A percentile compares a stretch with the other conserved stretches of the same genome.
These are phyloP conservation scores for Pseudomyrmex pallidus DNA, from an alignment of 1,140 invertebrate genomes.

Conservation along the genomic window DNA sequence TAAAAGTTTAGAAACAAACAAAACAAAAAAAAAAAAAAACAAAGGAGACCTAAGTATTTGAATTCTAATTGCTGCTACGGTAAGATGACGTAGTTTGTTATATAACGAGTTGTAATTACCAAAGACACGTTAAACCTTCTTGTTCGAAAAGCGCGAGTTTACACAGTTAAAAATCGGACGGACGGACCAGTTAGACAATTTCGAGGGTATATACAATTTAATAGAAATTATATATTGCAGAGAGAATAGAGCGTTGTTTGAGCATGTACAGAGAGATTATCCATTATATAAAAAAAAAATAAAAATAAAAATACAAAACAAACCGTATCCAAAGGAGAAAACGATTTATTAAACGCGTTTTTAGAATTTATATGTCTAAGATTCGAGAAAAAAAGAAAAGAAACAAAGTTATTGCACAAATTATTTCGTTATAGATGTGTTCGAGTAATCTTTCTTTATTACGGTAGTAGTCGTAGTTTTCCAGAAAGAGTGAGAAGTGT, in stretches of 20 bases:
- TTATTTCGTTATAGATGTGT: background rate
- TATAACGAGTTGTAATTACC: slow-evolving; percentile 5
- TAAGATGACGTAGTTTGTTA: slow-evolving; percentile 45
- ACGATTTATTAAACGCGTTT: background rate
- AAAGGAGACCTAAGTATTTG: slow-evolving; percentile 24
- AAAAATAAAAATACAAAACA: too few relatives aligned
- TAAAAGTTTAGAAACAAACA: slow-evolving; percentile 33
- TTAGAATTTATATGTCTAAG: too few relatives aligned
- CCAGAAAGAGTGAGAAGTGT: slow-evolving; percentile 27
- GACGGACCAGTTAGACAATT: slow-evolving; percentile 32
- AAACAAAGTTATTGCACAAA: slow-evolving; percentile 1
- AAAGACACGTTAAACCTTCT: slow-evolving; percentile 12
- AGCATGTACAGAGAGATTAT: too few relatives aligned
- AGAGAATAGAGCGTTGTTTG: slow-evolving; percentile 2
- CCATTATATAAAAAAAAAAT: too few relatives aligned
- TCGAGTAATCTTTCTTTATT: background rate
- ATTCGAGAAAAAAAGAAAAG: too few relatives aligned
- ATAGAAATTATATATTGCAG: slow-evolving; percentile 20
- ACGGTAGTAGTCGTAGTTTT: too few relatives aligned
- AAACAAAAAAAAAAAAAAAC: slow-evolving; percentile 55
- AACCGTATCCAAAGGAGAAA: background rate
- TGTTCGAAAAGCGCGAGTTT: slow-evolving; percentile 16
- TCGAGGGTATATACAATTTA: slow-evolving; percentile 4
- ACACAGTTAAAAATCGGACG: slow-evolving; percentile 21
- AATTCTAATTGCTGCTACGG: slow-evolving; percentile 39